Evolutionary conservation across 2,113 vertebrate genomes (phyloP).

Genomic region (Perccottus glenii): DNA sequence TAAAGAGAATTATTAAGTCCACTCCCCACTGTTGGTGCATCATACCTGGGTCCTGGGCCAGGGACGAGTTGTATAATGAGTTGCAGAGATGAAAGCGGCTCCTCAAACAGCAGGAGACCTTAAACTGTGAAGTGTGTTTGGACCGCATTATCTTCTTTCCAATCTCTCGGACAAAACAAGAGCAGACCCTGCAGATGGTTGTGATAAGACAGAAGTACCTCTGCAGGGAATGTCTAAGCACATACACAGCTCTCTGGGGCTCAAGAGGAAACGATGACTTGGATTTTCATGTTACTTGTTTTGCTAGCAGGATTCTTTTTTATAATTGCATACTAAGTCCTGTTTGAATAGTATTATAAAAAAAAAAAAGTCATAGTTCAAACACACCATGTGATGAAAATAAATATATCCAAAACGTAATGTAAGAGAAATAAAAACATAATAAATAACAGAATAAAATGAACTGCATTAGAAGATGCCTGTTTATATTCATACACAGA

Average conservation of each 20-base stretch:
- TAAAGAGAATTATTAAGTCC: constrained; percentile 51
- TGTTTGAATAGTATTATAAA: constrained; percentile 8
- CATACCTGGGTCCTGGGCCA: constrained; percentile 42
- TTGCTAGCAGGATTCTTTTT: neutral
- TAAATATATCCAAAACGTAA: too few species aligned
- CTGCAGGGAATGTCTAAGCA: constrained; percentile 28
- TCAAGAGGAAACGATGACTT: constrained; percentile 18
- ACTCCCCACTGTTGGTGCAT: constrained; percentile 56
- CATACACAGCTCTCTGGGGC: constrained; percentile 22
- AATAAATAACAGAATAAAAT: too few species aligned
- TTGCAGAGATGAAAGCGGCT: constrained; percentile 63
- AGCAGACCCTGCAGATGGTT: constrained; percentile 66
- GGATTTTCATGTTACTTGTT: neutral
- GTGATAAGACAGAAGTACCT: constrained; percentile 59
- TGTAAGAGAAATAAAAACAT: too few species aligned
- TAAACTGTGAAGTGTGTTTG: constrained; percentile 50
- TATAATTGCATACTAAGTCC: neutral
- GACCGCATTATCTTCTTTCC: constrained; percentile 44
- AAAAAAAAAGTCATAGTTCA: too few species aligned
- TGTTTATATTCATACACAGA: too few species aligned
- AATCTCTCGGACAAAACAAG: constrained; percentile 59
- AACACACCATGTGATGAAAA: too few species aligned
- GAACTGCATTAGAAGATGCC: too few species aligned
- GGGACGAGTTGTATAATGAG: constrained; percentile 47
- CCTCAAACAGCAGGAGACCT: constrained; percentile 62